These are phyloP conservation scores for Rhinopithecus roxellana DNA, from an alignment of 2,113 vertebrate species.

Conservation along the genomic window DNA sequence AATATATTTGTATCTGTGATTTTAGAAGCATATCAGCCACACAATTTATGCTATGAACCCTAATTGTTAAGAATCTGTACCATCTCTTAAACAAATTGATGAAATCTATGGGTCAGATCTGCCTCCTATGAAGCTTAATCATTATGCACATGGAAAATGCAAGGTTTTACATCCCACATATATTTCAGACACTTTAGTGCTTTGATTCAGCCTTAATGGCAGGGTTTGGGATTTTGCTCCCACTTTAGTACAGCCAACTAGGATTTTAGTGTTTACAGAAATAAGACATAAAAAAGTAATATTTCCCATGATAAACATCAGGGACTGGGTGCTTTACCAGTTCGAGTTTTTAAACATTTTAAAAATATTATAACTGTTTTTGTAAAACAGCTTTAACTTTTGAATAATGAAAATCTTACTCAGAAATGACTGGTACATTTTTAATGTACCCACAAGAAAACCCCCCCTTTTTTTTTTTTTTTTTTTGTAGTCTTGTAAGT, in stretches of 20 bases:
- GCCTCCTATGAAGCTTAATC: conserved; percentile 26
- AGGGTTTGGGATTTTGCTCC: neutral
- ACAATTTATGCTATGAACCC: neutral
- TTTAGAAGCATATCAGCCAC: neutral
- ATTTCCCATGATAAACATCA: conserved; percentile 24
- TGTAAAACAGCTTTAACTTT: conserved; percentile 68
- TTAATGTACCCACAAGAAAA: conserved; percentile 64
- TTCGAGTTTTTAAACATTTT: conserved; percentile 60
- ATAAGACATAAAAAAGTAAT: conserved; percentile 69
- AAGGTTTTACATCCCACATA: conserved; percentile 27
- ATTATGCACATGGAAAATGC: conserved; percentile 31
- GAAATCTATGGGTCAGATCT: conserved; percentile 56
- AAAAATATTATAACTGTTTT: conserved; percentile 47
- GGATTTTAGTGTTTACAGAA: conserved; percentile 54
- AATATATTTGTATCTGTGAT: conserved; percentile 20
- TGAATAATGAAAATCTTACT: conserved; percentile 62
- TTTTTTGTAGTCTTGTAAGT: conserved; percentile 46
- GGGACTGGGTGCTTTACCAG: neutral
- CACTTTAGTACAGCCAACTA: conserved; percentile 50
- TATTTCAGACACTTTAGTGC: conserved; percentile 50
- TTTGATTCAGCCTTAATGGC: conserved; percentile 43
- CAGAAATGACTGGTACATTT: conserved; percentile 48
- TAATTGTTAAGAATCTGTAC: conserved; percentile 36
- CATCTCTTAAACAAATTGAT: conserved; percentile 40
- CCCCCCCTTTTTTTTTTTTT: neutral